Evolutionary conservation across 1,140 invertebrate species (phyloP).

Genomic region (Harlomillsia oculata): DNA sequence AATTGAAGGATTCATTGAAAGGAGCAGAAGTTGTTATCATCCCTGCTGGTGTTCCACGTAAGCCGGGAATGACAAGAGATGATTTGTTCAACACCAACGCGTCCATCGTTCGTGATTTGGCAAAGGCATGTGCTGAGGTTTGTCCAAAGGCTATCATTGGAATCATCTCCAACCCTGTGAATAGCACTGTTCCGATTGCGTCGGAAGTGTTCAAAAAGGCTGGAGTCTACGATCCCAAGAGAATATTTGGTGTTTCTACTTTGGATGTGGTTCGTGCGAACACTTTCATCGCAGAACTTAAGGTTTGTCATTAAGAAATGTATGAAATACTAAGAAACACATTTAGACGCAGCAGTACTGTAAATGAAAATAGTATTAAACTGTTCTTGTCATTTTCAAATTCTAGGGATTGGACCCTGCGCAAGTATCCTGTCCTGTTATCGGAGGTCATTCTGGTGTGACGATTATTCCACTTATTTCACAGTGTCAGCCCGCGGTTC

Average conservation of each 20-base stretch:
- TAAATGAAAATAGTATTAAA: not conserved
- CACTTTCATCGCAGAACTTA: constrained; percentile 54
- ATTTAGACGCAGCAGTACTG: not conserved
- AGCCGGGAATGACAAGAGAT: constrained; percentile 50
- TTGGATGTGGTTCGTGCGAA: constrained; percentile 66
- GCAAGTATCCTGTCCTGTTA: constrained; percentile 62
- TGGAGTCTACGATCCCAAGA: constrained; percentile 55
- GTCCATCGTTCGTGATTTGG: constrained; percentile 54
- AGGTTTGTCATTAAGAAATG: constrained; percentile 6
- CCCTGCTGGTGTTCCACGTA: constrained; percentile 56
- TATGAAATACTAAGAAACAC: not conserved
- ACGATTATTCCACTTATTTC: constrained; percentile 68
- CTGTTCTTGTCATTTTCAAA: no score
- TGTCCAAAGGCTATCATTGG: constrained; percentile 56
- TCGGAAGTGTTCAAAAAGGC: constrained; percentile 58
- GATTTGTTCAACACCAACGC: constrained; percentile 61
- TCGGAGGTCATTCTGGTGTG: constrained; percentile 61
- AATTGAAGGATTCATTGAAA: constrained; percentile 36
- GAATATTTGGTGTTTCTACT: constrained; percentile 70
- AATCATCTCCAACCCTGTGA: constrained; percentile 60
- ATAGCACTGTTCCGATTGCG: constrained; percentile 57
- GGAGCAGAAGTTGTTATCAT: constrained; percentile 54
- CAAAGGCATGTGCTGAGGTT: constrained; percentile 45
- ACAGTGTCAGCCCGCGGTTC: constrained; percentile 50
- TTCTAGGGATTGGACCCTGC: constrained; percentile 43